Evolutionary conservation across 2,113 vertebrate species (phyloP), one percentile per base, ranked within the genome.

Genomic region (Tragelaphus scriptus): DNA sequence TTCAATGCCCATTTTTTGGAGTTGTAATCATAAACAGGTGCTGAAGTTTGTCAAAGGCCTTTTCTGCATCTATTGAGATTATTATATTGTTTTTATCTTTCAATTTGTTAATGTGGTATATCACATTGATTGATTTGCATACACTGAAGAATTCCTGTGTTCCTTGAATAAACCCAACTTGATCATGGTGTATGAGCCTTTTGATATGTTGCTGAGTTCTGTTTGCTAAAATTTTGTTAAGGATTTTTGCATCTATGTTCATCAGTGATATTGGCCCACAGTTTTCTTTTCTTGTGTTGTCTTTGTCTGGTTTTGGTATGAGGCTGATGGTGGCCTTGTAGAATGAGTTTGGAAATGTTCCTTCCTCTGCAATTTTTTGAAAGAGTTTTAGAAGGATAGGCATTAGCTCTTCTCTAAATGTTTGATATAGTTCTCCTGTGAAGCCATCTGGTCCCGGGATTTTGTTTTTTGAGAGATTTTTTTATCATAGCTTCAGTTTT

Each of bases 71-170:
- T 68, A 36, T 36, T 36, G 65, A 68, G 65, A 68, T 36, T 68
- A 36, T 36, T 10, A 68, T 68, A 21, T 68, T 32, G 17, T 68
- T n/a, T 68, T 68, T 68, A 21, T 5, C 32, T 68, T 68, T 68
- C 32, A 36, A 2, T 68, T 68, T 68, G 17, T 68, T 68, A 10
- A 19, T 36, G 65, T 68, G 16, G 8, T 68, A 36, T 36, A 68
- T 68, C 32, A 68, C 17, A n/a, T n/a, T 68, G 16, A n/a, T 68
- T 36, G 32, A n/a, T 68, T 68, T 68, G 32, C 32, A 21, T 68
- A 68, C 4, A 2, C 3, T 36, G 17, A 36, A 68, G 65, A 68
- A 21, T 68, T 17, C 65, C 36, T 36, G 32, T 0, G 0, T 68
- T 68, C 65, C 65, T 68, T 17, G 65, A 36, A 36, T 68, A 36